These are phyloP conservation scores for Leucoptera coffeella DNA, from an alignment of 2,888 invertebrate genomes.

Conservation along the genomic window DNA sequence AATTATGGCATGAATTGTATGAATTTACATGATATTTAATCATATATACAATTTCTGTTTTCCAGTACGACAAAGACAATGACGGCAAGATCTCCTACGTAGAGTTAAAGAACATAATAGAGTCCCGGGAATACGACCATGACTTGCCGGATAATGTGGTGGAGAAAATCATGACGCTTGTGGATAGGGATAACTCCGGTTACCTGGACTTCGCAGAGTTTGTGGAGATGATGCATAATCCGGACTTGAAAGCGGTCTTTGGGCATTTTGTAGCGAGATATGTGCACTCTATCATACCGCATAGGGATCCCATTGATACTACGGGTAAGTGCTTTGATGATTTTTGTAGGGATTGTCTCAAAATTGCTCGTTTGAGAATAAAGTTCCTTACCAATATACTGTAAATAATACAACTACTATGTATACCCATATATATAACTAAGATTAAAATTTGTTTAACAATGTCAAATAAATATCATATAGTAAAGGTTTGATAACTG, in stretches of 20 bases:
- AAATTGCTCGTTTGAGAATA: too few relatives aligned
- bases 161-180: slow-evolving; percentile 58
- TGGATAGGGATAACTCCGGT: slow-evolving; percentile 59
- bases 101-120: slow-evolving; percentile 59
- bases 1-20: too few relatives aligned
- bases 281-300: slow-evolving; percentile 51
- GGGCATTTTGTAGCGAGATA: slow-evolving; percentile 60
- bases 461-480: too few relatives aligned
- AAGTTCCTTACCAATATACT: too few relatives aligned
- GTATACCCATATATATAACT: too few relatives aligned
- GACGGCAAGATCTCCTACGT: slow-evolving; percentile 64
- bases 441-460: too few relatives aligned
- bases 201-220: slow-evolving; percentile 68
- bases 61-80: slow-evolving; percentile 64
- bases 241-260: slow-evolving; percentile 57
- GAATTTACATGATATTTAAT: too few relatives aligned
- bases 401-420: too few relatives aligned
- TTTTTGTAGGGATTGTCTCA: too few relatives aligned
- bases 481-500: too few relatives aligned
- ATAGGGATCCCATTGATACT: slow-evolving; percentile 41
- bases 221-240: slow-evolving; percentile 60
- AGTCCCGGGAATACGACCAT: slow-evolving; percentile 54
- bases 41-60: too few relatives aligned
- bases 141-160: slow-evolving; percentile 66
- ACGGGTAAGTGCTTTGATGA: slow-evolving; percentile 25